Percentiles rank a stretch among this genome's conserved stretches.
Evolutionary conservation across 2,797 vertebrate species (phyloP).

Genomic region (Oceanodroma leucorhoa): DNA sequence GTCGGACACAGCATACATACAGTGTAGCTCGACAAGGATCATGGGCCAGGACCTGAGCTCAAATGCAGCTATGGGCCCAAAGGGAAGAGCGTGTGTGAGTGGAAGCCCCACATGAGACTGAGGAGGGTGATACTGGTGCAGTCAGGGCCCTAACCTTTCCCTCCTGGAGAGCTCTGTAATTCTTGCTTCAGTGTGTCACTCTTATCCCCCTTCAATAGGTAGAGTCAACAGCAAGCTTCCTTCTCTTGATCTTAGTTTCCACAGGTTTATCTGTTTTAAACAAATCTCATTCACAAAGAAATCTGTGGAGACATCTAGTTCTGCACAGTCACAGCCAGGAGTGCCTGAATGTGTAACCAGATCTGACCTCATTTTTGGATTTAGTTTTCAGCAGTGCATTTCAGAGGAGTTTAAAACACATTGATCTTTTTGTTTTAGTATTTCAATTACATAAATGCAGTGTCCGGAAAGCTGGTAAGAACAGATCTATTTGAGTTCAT

Average conservation of each 20-base stretch:
- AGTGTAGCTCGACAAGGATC: background rate
- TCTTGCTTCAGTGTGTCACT: background rate
- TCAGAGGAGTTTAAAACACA: background rate
- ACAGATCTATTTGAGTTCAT: background rate
- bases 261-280: background rate
- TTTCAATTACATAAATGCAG: conserved; percentile 13
- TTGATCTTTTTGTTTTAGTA: background rate
- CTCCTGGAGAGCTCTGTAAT: background rate
- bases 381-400: background rate
- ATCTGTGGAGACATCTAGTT: background rate
- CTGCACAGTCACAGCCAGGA: background rate
- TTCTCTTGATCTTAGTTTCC: background rate
- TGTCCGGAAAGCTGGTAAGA: conserved; percentile 12
- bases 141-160: background rate
- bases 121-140: background rate
- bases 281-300: background rate
- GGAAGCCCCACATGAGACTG: background rate
- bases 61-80: background rate
- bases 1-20: background rate
- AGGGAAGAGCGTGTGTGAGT: background rate
- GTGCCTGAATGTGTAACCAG: background rate
- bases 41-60: background rate
- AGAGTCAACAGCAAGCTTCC: background rate
- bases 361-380: background rate
- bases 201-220: background rate